Conservation (phyloP, 30 jellyfish, hydroid and myxozoan genomes). For the Turritopsis dohrnii region DNA sequence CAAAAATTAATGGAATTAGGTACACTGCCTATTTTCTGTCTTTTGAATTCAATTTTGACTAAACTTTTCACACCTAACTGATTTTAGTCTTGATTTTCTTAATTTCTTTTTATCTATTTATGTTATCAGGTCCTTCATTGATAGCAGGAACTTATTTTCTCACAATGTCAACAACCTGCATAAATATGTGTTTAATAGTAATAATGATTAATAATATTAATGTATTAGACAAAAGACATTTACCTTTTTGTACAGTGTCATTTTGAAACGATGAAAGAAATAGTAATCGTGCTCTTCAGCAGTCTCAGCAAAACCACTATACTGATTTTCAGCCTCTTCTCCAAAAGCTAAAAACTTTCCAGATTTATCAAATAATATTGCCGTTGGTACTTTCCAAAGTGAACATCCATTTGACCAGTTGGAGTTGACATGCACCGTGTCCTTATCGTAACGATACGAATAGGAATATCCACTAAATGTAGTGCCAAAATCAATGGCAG, state of each 20-base stretch:
- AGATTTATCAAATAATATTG: conserved; percentile 7
- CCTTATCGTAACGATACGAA: conserved; percentile 15
- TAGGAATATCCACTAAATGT: conserved; percentile 14
- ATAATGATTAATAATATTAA: too few species aligned
- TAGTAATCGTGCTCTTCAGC: conserved; percentile 7
- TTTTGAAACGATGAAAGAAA: conserved; percentile 9
- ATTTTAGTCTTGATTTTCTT: too few species aligned
- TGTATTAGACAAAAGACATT: too few species aligned
- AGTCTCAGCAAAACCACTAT: conserved; percentile 18
- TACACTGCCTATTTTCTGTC: too few species aligned
- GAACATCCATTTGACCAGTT: conserved; percentile 11
- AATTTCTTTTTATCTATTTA: too few species aligned
- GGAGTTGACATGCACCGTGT: background rate
- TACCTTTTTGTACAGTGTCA: conserved; percentile 1
- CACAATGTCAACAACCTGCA: too few species aligned
- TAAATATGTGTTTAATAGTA: too few species aligned
- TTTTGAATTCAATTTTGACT: too few species aligned
- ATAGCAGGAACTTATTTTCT: too few species aligned
- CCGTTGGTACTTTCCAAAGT: conserved; percentile 17
- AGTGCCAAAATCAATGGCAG: conserved; percentile 23
- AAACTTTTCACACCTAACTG: too few species aligned
- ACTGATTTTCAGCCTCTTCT: conserved; percentile 11
- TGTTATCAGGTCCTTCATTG: too few species aligned
- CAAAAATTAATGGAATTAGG: too few species aligned
- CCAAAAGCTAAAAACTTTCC: conserved; percentile 19